These are phyloP conservation scores for Poliocrania exsul DNA, from an alignment of 2,797 vertebrate species.

Conservation along the genomic window DNA sequence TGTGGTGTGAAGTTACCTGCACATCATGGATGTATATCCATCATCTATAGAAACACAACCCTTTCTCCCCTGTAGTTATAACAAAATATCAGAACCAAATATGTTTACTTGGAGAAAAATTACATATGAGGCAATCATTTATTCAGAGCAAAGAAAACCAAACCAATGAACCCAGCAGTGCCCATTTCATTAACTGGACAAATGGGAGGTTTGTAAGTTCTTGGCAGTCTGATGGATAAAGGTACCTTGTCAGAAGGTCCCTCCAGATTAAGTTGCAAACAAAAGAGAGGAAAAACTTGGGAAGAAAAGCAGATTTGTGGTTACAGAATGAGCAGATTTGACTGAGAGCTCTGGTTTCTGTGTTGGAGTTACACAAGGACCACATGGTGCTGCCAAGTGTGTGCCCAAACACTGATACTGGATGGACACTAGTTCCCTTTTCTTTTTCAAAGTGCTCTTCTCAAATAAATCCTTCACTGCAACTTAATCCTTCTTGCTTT, in stretches of 20 bases:
- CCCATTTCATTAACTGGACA: neutral
- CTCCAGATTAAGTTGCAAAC: neutral
- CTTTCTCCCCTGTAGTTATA: neutral
- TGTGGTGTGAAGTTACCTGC: neutral
- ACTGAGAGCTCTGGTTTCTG: neutral
- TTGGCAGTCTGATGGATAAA: constrained; percentile 8
- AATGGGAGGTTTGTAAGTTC: neutral
- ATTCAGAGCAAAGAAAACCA: neutral
- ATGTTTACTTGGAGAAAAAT: neutral
- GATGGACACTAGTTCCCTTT: neutral
- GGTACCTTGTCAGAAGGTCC: neutral
- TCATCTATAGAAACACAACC: neutral
- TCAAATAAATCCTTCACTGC: neutral
- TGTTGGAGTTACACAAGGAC: neutral
- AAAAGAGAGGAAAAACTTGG: neutral
- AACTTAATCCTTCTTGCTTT: neutral
- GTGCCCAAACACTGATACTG: neutral
- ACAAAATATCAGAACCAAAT: neutral
- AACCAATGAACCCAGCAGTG: neutral
- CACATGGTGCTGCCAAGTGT: neutral
- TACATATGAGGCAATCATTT: neutral
- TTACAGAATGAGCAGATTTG: neutral
- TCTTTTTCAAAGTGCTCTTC: neutral
- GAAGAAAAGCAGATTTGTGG: neutral
- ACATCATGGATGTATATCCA: neutral